phyloP scores from a whole-genome alignment of 2,797 vertebrate species.

The Sparidentex hasta region DNA sequence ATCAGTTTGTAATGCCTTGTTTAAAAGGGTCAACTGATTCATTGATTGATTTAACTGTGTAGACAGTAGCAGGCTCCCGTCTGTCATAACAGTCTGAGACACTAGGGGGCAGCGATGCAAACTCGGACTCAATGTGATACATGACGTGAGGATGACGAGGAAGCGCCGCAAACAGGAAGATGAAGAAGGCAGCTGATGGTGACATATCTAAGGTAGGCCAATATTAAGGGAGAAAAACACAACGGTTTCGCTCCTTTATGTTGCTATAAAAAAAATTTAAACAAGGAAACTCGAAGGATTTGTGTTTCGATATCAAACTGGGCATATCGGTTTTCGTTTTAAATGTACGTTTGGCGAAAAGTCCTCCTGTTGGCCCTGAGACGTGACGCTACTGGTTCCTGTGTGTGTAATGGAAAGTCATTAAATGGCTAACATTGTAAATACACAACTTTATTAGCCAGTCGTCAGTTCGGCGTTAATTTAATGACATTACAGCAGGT shows the following conservation, averaged over 20 bases:
- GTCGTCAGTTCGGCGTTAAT: not conserved
- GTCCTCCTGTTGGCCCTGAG: not conserved
- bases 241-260: accelerated
- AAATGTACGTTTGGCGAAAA: not conserved
- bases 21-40: too few species aligned
- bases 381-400: not conserved
- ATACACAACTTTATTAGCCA: not conserved
- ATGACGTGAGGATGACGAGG: not conserved
- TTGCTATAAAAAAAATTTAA: not conserved
- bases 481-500: not conserved
- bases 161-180: slow-evolving; percentile 37
- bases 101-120: slow-evolving; percentile 6
- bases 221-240: not conserved
- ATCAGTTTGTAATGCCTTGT: too few species aligned
- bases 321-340: accelerated
- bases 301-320: accelerated
- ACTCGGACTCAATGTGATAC: not conserved
- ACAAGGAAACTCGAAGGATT: not conserved
- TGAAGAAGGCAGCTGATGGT: slow-evolving; percentile 22
- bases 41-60: not conserved
- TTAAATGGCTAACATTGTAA: not conserved
- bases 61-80: accelerated
- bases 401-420: not conserved
- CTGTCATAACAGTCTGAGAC: not conserved
- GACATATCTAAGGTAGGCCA: slow-evolving; percentile 44